Evolutionary conservation across 2,797 vertebrate genomes (phyloP).

Genomic region (Prionace glauca): DNA sequence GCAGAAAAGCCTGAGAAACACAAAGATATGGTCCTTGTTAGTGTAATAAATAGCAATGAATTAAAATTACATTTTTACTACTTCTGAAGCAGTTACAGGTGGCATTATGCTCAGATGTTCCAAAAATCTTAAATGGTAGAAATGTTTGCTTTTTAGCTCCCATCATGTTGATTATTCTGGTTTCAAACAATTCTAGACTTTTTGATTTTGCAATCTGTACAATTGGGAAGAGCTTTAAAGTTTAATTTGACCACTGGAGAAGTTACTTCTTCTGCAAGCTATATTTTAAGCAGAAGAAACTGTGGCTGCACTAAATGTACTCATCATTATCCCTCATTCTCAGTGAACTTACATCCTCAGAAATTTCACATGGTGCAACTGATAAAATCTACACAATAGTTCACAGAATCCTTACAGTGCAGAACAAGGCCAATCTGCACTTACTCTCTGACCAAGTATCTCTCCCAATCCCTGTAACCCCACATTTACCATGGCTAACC

Average conservation of each 20-base stretch:
- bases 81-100: background rate
- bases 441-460: no score
- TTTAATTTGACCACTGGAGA: background rate
- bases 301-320: background rate
- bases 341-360: background rate
- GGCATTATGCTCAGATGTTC: background rate
- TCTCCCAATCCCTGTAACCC: no score
- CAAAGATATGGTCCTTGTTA: background rate
- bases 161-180: background rate
- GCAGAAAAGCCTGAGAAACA: conserved; percentile 77
- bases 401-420: background rate
- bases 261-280: background rate
- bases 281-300: background rate
- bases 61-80: background rate
- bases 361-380: background rate
- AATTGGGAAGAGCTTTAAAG: background rate
- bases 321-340: background rate
- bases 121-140: background rate
- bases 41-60: background rate
- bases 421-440: no score
- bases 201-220: background rate
- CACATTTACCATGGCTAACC: no score
- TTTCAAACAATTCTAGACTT: background rate
- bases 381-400: background rate
- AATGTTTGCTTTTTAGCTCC: background rate